phyloP scores from a whole-genome alignment of 2,888 invertebrate genomes.

The Rosalia funebris region DNA sequence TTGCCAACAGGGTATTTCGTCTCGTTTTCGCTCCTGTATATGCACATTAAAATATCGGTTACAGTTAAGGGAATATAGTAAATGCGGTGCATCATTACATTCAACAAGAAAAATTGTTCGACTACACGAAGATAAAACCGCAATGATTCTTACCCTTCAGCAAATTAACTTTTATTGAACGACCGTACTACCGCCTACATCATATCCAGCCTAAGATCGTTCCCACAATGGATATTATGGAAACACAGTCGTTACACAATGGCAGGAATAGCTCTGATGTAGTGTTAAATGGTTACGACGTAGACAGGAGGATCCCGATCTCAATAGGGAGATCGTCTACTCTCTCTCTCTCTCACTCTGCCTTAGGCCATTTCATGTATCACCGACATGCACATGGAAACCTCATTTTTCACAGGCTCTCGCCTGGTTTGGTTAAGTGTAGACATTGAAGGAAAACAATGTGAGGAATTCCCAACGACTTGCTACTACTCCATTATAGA shows the following conservation, averaged over 20 bases:
- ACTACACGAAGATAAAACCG: no score
- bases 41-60: no score
- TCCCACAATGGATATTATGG: conserved; percentile 7
- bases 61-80: no score
- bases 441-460: conserved; percentile 12
- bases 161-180: no score
- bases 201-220: background rate
- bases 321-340: background rate
- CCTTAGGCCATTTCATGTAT: background rate
- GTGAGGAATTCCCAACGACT: conserved; percentile 10
- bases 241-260: conserved; percentile 16
- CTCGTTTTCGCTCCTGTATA: no score
- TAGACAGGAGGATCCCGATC: conserved; percentile 1
- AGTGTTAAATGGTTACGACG: conserved; percentile 26
- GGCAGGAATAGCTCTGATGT: conserved; percentile 11
- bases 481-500: background rate
- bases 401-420: conserved; percentile 4
- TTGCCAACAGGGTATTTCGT: no score
- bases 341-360: no score
- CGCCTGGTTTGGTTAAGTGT: conserved; percentile 7
- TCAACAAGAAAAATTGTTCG: no score
- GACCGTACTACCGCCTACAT: background rate
- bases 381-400: background rate
- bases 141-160: no score
- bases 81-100: no score